A percentile compares a stretch with the other conserved stretches of the same genome.
phyloP scores from a whole-genome alignment of 2,113 vertebrate genomes.

The Aramus guarauna region DNA sequence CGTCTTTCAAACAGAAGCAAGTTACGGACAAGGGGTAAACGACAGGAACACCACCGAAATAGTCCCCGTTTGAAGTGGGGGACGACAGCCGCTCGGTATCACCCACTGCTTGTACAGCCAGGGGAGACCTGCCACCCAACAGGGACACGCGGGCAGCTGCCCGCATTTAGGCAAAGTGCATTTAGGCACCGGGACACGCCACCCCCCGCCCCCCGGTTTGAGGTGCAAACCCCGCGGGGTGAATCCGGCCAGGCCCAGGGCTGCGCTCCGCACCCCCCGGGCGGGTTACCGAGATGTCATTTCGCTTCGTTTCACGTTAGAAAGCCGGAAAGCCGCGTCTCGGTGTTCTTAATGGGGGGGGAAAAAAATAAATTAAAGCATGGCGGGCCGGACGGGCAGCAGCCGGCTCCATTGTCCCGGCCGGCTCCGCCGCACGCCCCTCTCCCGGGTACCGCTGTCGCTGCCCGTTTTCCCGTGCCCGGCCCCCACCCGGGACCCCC shows the following conservation, averaged over 20 bases:
- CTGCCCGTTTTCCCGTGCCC: neutral
- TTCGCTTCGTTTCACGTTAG: neutral
- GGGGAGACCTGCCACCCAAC: neutral
- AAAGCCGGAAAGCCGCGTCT: neutral
- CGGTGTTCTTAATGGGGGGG: neutral
- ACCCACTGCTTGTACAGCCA: rapidly evolving
- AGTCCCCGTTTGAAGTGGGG: rapidly evolving
- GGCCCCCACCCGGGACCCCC: neutral
- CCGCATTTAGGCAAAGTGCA: too few species aligned
- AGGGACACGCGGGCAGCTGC: neutral
- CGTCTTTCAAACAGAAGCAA: neutral
- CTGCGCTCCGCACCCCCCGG: rapidly evolving
- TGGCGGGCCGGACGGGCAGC: neutral
- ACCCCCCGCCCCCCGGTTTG: too few species aligned
- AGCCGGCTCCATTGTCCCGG: slow-evolving; percentile 7
- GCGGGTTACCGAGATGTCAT: neutral
- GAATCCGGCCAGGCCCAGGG: neutral
- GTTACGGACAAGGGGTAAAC: neutral
- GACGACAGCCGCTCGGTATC: rapidly evolving
- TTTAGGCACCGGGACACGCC: too few species aligned
- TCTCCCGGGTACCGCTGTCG: neutral
- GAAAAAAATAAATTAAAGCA: neutral
- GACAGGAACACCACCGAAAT: rapidly evolving
- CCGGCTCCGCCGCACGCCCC: neutral
- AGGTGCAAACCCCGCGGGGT: neutral